Base-by-base conservation (phyloP, 2,113 vertebrate genomes). In the Lampris megalopsis region DNA sequence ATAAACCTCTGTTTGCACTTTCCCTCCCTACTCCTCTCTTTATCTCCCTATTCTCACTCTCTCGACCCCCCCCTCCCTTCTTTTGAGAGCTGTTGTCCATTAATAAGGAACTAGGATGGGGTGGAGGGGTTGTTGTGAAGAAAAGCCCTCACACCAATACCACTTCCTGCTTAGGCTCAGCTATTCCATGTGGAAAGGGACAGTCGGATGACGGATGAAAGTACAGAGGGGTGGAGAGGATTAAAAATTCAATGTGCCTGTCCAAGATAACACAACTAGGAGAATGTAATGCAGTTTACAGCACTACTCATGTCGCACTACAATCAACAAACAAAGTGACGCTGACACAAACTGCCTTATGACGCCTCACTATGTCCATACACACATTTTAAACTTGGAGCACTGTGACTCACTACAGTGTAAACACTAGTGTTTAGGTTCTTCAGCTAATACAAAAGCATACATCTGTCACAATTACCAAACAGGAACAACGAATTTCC, bases 41-140 rank as follows among this genome's bases (percentile, higher is more conserved):
- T 49, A 49, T 42, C 45, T 50, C 38, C 54, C 9, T 54, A 64
- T 36, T 67, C 37, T 52, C 64, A 13, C 69, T 59, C 50, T 5
- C n/a, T 40, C 11, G 13, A 9, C 37, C 58, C 41, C 8, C 9
- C 13, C 65, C 24, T 45, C 53, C 52, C 41, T 65, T 78, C 91
- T 89, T 90, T 66, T 38, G 90, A 90, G 92, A 89, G 59, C 77
- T 86, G 76, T 68, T 82, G 84, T 93, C 90, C 92, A 94, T 92
- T 94, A 94, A 85, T 76, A 79, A 74, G 80, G 71, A 84, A 80
- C 71, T 53, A 72, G 68, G 69, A 65, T 68, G 53, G 61, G 54
- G 40, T 13, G 48, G 75, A 57, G 64, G 70, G 53, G 59, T 73
- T 75, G 86, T 48, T 65, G 63, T 68, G 64, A 43, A 66, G 72